Conservation (phyloP, 2,797 vertebrate species). For the Platalea minor region DNA sequence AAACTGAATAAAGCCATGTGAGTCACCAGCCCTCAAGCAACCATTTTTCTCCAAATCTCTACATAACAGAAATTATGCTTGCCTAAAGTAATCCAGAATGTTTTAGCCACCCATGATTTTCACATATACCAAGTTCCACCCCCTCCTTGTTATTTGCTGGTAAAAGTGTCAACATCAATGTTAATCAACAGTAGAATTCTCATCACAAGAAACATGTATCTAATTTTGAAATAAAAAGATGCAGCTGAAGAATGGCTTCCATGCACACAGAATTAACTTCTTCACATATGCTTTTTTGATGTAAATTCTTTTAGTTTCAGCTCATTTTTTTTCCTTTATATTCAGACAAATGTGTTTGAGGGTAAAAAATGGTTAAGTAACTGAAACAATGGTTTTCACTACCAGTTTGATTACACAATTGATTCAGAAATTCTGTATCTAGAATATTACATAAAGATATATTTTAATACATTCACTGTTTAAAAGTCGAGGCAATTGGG, state of each 20-base stretch:
- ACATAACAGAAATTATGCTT: not conserved
- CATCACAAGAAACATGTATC: not conserved
- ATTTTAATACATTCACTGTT: not conserved
- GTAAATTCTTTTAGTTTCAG: not conserved
- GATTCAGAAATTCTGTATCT: not conserved
- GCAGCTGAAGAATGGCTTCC: not conserved
- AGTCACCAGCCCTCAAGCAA: conserved; percentile 17
- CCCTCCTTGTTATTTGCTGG: not conserved
- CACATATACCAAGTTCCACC: not conserved
- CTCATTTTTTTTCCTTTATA: not conserved
- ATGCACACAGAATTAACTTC: not conserved
- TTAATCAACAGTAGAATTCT: not conserved
- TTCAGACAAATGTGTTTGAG: not conserved
- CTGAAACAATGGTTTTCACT: not conserved
- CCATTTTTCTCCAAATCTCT: not conserved
- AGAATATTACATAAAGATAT: not conserved
- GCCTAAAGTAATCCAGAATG: not conserved
- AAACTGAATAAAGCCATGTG: not conserved
- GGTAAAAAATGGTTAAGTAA: not conserved
- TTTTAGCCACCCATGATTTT: not conserved
- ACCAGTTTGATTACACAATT: not conserved
- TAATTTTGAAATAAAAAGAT: not conserved
- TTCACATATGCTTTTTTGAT: not conserved
- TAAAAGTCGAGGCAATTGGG: not conserved
- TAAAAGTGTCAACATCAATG: not conserved